Conservation (phyloP, 2,888 invertebrate species). For the Drosophila affinis region DNA sequence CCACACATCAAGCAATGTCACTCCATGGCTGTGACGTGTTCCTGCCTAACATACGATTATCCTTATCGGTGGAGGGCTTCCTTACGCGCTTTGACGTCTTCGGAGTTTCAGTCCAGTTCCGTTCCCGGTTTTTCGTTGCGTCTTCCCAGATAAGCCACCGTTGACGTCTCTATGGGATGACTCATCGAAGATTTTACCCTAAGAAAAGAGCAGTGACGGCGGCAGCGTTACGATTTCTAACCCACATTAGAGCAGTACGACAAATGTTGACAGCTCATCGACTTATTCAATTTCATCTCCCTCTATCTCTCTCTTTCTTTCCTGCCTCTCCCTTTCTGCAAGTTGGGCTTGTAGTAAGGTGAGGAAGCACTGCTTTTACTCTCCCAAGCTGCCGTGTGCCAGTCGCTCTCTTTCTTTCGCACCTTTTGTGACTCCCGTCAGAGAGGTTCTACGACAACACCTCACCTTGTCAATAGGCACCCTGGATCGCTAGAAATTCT, state of each 20-base stretch:
- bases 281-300: neutral
- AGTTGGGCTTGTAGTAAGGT: neutral
- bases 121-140: conserved; percentile 4
- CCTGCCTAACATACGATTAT: conserved; percentile 31
- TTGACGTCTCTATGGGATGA: conserved; percentile 42
- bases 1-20: neutral
- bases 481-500: neutral
- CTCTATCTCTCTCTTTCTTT: conserved; percentile 13
- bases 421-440: no score
- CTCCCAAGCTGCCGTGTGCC: neutral
- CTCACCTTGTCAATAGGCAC: neutral
- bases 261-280: conserved; percentile 1
- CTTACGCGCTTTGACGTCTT: conserved; percentile 54
- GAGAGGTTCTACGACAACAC: neutral
- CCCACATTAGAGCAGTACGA: conserved; percentile 53
- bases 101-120: neutral
- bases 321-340: neutral
- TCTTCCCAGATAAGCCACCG: conserved; percentile 27
- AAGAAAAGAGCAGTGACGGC: conserved; percentile 6
- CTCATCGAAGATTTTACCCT: conserved; percentile 53
- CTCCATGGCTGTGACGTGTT: conserved; percentile 67
- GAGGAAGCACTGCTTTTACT: neutral
- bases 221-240: conserved; percentile 55
- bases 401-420: no score
- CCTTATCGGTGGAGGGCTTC: conserved; percentile 56